Conservation (phyloP, 2,797 vertebrate species). For the Amniataba percoides region DNA sequence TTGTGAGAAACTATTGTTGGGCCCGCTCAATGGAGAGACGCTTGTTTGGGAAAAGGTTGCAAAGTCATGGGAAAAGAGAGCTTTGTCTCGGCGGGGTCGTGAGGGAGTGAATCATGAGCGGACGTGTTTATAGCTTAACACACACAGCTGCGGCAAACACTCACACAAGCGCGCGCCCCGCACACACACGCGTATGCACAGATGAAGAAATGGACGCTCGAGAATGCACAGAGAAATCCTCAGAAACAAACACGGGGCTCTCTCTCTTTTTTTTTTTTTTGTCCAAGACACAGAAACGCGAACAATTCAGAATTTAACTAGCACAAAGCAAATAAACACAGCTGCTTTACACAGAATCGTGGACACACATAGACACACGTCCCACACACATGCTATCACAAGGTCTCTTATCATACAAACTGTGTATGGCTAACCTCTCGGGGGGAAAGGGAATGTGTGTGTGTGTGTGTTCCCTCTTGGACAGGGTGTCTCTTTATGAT, state of each 20-base stretch:
- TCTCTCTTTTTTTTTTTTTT: constrained; percentile 36
- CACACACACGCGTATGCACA: constrained; percentile 33
- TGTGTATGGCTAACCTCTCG: constrained; percentile 73
- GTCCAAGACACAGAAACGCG: constrained; percentile 52
- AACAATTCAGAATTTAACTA: constrained; percentile 72
- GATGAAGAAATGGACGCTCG: constrained; percentile 50
- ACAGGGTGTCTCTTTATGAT: constrained; percentile 82
- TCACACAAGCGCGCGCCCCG: constrained; percentile 48
- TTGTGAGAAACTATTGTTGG: constrained; percentile 91
- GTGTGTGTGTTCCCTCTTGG: constrained; percentile 66
- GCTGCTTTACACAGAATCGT: constrained; percentile 75
- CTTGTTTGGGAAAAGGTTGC: constrained; percentile 91
- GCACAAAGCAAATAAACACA: constrained; percentile 82
- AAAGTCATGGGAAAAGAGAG: constrained; percentile 93
- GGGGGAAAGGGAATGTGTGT: constrained; percentile 56
- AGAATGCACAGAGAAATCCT: constrained; percentile 70
- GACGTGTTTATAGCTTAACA: constrained; percentile 86
- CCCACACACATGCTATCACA: constrained; percentile 78
- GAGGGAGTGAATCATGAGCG: constrained; percentile 82
- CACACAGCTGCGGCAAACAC: constrained; percentile 82
- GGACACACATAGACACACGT: constrained; percentile 63
- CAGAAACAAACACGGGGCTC: constrained; percentile 56
- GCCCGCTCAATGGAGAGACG: constrained; percentile 83
- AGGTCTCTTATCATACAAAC: constrained; percentile 80
- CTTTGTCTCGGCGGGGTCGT: constrained; percentile 82